These are phyloP conservation scores for Lithobates sylvaticus DNA, from an alignment of 2,797 vertebrate genomes.

Conservation along the genomic window DNA sequence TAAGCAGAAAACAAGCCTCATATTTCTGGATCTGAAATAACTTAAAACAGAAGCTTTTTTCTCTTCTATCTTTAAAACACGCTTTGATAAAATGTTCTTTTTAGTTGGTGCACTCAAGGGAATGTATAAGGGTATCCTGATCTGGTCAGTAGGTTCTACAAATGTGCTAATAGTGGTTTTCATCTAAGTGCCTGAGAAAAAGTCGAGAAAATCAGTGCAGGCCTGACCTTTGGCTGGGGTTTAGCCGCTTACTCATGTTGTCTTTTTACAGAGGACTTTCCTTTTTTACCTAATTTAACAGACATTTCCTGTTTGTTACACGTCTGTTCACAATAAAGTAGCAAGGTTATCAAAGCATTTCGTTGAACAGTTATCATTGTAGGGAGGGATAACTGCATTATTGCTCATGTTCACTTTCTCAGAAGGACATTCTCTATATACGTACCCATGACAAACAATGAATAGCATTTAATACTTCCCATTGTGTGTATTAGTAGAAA, in stretches of 20 bases:
- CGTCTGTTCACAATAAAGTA: slow-evolving; percentile 34
- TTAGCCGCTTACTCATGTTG: slow-evolving; percentile 48
- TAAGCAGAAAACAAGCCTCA: background rate
- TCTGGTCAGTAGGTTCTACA: slow-evolving; percentile 23
- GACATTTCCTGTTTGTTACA: slow-evolving; percentile 61
- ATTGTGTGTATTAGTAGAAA: background rate
- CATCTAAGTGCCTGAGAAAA: slow-evolving; percentile 33
- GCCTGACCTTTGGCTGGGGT: slow-evolving; percentile 52
- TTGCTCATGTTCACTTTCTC: slow-evolving; percentile 31
- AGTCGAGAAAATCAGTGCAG: slow-evolving; percentile 6
- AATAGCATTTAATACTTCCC: background rate
- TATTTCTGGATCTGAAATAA: background rate
- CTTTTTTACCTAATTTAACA: slow-evolving; percentile 56
- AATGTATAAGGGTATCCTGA: slow-evolving; percentile 8
- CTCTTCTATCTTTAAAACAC: background rate
- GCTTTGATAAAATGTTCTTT: background rate
- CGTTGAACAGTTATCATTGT: slow-evolving; percentile 10
- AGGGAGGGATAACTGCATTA: slow-evolving; percentile 28
- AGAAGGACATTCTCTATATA: background rate
- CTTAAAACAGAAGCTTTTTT: background rate
- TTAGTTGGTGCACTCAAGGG: background rate
- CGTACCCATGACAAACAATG: background rate
- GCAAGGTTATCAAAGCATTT: slow-evolving; percentile 27
- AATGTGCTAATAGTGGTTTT: slow-evolving; percentile 30
- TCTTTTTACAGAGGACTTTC: slow-evolving; percentile 45